These are phyloP conservation scores for Hydractinia echinata DNA, from an alignment of 30 jellyfish, hydroid and myxozoan species.

Conservation along the genomic window DNA sequence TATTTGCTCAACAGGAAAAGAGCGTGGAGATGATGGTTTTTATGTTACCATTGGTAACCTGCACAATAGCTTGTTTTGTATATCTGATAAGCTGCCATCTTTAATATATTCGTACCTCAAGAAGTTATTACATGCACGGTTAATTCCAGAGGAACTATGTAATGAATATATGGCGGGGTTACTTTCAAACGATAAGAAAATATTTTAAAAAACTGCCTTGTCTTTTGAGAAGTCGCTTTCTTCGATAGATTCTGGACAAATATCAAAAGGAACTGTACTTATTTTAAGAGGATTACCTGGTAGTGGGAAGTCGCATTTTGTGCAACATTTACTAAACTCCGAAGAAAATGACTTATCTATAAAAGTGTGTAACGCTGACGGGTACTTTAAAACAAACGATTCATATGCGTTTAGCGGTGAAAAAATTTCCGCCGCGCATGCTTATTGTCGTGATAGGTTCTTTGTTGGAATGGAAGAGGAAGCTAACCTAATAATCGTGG, in stretches of 20 bases:
- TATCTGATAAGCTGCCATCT: slow-evolving; percentile 53
- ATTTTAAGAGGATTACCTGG: slow-evolving; percentile 98
- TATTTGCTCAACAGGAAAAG: slow-evolving; percentile 81
- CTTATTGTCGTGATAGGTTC: slow-evolving; percentile 57
- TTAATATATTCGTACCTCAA: slow-evolving; percentile 39
- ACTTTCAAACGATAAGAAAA: slow-evolving; percentile 35
- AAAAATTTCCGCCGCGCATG: slow-evolving; percentile 69
- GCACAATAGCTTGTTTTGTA: slow-evolving; percentile 38
- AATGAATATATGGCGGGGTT: slow-evolving; percentile 36
- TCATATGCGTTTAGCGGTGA: slow-evolving; percentile 49
- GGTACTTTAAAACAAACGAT: slow-evolving; percentile 42
- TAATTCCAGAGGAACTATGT: slow-evolving; percentile 53
- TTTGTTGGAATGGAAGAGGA: slow-evolving; percentile 37
- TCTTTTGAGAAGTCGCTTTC: slow-evolving; percentile 25
- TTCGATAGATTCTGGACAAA: background rate
- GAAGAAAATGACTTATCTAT: background rate
- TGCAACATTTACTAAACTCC: background rate
- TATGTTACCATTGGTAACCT: slow-evolving; percentile 51
- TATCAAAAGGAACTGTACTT: slow-evolving; percentile 27
- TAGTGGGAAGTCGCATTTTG: slow-evolving; percentile 68
- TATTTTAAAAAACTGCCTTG: slow-evolving; percentile 42
- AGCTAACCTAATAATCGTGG: slow-evolving; percentile 42
- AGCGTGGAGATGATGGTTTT: slow-evolving; percentile 72
- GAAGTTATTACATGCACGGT: slow-evolving; percentile 31
- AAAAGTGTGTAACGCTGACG: slow-evolving; percentile 84